Evolutionary conservation across 2,113 vertebrate genomes (phyloP).

Genomic region (Micromys minutus): DNA sequence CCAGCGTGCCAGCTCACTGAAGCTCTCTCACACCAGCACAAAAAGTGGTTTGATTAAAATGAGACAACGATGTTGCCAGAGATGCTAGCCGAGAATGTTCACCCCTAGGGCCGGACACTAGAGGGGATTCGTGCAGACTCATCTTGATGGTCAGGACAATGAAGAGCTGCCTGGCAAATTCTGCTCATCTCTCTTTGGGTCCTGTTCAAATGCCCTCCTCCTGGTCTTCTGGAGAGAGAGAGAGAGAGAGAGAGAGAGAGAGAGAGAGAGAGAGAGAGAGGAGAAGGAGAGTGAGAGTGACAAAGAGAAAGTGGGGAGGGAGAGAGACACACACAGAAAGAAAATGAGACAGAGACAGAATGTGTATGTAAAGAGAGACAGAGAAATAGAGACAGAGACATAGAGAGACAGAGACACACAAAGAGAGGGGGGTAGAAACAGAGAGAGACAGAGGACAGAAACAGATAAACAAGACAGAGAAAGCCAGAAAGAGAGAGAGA

Average conservation of each 20-base stretch:
- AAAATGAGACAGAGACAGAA: background rate
- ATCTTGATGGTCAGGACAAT: accelerated
- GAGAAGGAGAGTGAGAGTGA: background rate
- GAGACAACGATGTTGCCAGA: background rate
- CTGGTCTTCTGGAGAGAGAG: background rate
- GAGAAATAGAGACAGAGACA: background rate
- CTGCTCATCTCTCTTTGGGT: background rate
- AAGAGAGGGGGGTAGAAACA: background rate
- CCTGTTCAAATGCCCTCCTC: background rate
- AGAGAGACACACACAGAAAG: background rate
- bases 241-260: background rate
- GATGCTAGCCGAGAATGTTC: background rate
- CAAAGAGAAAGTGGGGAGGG: too few relatives aligned
- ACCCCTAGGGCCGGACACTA: accelerated
- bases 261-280: background rate
- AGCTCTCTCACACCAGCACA: background rate
- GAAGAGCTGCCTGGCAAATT: accelerated
- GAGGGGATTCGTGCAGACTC: background rate
- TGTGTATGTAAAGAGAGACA: background rate
- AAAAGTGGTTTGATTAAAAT: background rate
- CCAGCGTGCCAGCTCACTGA: background rate
- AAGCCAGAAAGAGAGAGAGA: background rate
- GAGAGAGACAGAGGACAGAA: background rate
- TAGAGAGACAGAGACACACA: background rate
- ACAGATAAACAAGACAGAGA: background rate